phyloP scores from a whole-genome alignment of 2,888 invertebrate genomes.

The Nemotelus pantherinus region DNA sequence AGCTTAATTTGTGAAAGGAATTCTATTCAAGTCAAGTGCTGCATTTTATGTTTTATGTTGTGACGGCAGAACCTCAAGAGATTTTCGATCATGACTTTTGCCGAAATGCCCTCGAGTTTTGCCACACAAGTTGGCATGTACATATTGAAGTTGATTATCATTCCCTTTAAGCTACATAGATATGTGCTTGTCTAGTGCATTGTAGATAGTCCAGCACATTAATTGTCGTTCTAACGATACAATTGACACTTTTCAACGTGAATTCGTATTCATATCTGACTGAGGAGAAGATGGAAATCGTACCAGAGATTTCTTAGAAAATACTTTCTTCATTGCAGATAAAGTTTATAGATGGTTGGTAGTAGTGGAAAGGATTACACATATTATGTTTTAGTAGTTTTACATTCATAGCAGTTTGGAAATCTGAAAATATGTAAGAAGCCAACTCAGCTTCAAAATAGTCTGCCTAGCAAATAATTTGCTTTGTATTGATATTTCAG shows the following conservation, averaged over 20 bases:
- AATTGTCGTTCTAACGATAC: background rate
- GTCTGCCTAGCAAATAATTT: too few relatives aligned
- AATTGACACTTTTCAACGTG: slow-evolving; percentile 1
- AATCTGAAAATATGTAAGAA: too few relatives aligned
- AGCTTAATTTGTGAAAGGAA: slow-evolving; percentile 45
- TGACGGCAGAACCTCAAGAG: slow-evolving; percentile 39
- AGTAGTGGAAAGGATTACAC: too few relatives aligned
- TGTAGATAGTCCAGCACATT: background rate
- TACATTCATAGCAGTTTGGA: too few relatives aligned
- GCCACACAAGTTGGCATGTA: slow-evolving; percentile 31
- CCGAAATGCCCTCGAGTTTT: slow-evolving; percentile 31
- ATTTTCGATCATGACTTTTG: slow-evolving; percentile 30
- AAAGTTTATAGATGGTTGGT: background rate
- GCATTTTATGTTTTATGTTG: slow-evolving; percentile 42
- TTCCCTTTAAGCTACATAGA: background rate
- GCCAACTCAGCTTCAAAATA: too few relatives aligned
- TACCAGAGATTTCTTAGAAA: background rate
- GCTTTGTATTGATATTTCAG: too few relatives aligned
- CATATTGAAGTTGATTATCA: slow-evolving; percentile 21
- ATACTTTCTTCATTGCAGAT: background rate
- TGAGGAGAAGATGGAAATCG: background rate
- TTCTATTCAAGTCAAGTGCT: slow-evolving; percentile 42
- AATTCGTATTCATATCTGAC: background rate
- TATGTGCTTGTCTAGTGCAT: background rate
- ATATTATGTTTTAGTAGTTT: too few relatives aligned